Evolutionary conservation across 2,113 vertebrate genomes (phyloP).

Genomic region (Tragelaphus imberbis): DNA sequence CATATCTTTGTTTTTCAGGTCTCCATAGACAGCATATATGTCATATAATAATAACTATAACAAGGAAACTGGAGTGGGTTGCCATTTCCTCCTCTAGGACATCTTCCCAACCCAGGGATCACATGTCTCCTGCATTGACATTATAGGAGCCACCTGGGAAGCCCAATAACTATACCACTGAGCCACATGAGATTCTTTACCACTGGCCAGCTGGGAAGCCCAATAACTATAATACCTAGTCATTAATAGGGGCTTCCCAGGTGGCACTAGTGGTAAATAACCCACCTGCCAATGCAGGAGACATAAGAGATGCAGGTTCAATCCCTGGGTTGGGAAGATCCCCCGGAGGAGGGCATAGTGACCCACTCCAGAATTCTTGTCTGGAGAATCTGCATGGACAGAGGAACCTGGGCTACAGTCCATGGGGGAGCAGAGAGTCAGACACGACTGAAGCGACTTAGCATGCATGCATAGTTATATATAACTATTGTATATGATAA

Average conservation of each 20-base stretch:
- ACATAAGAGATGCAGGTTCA: not conserved
- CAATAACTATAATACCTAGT: not conserved
- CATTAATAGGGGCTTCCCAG: not conserved
- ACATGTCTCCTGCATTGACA: not conserved
- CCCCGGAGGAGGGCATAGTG: not conserved
- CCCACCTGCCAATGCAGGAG: not conserved
- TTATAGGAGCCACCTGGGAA: not conserved
- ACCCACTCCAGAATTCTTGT: not conserved
- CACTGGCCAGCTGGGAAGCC: no score
- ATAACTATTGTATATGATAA: not conserved
- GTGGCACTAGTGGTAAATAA: not conserved
- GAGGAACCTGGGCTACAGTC: not conserved
- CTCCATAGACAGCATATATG: not conserved
- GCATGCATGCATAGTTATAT: not conserved
- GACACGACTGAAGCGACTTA: not conserved
- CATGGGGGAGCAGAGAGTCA: not conserved
- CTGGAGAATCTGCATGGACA: not conserved
- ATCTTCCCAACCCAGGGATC: not conserved
- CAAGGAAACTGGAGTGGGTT: not conserved
- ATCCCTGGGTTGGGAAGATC: not conserved
- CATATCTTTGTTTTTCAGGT: not conserved
- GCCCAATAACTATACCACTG: not conserved
- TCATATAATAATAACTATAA: not conserved
- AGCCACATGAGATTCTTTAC: no score
- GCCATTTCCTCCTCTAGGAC: not conserved